Percentiles rank a stretch among this genome's conserved stretches.
Evolutionary conservation across 2,113 vertebrate genomes (phyloP).

Genomic region (Mustela lutreola): DNA sequence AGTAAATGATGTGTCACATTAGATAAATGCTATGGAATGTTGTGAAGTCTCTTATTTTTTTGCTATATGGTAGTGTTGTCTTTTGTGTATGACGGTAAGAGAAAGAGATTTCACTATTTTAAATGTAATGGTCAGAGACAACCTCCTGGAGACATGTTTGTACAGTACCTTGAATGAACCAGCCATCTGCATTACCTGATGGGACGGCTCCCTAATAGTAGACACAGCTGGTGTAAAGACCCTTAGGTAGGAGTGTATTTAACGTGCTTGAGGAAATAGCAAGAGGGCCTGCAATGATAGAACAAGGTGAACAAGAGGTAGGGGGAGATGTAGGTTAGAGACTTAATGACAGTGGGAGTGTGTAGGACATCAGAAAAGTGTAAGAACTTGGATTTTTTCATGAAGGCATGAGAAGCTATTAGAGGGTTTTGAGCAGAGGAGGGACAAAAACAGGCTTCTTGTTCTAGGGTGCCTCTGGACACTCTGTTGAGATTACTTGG

Average conservation of each 20-base stretch:
- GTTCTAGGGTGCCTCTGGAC: background rate
- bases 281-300: background rate
- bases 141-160: background rate
- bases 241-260: background rate
- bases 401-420: background rate
- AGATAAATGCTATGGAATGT: background rate
- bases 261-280: background rate
- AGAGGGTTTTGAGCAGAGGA: background rate
- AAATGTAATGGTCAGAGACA: background rate
- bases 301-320: background rate
- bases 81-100: background rate
- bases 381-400: background rate
- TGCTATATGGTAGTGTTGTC: too few relatives aligned
- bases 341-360: background rate
- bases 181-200: background rate
- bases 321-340: background rate
- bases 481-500: background rate
- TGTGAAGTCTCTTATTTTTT: rapidly evolving
- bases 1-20: background rate
- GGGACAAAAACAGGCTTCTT: background rate
- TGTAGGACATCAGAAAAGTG: background rate
- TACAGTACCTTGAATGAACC: background rate
- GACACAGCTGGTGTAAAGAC: background rate
- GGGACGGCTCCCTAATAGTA: background rate
- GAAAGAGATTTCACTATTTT: background rate